Evolutionary conservation across 2,888 invertebrate genomes (phyloP).

Genomic region (Monopis laevigella): DNA sequence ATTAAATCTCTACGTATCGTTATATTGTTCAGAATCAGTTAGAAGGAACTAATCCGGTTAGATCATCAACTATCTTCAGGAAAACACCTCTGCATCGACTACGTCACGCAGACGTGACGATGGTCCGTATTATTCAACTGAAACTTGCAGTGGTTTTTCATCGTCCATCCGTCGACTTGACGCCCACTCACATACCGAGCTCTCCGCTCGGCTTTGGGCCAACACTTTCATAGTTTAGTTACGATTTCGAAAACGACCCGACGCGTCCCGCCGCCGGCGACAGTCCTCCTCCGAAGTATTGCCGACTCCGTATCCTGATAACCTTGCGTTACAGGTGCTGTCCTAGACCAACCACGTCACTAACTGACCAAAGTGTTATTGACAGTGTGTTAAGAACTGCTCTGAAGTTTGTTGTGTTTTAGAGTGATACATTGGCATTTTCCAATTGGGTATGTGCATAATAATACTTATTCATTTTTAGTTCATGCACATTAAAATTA

Average conservation of each 20-base stretch:
- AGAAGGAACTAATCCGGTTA: constrained; percentile 22
- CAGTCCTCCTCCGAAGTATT: constrained; percentile 46
- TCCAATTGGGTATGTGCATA: too few species aligned
- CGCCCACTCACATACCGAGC: constrained; percentile 55
- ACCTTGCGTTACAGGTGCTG: constrained; percentile 1
- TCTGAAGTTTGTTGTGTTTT: too few species aligned
- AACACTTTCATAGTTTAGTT: constrained; percentile 65
- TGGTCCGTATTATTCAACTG: constrained; percentile 46
- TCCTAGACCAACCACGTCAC: constrained; percentile 32
- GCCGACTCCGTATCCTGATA: constrained; percentile 28
- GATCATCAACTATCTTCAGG: constrained; percentile 55
- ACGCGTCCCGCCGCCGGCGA: constrained; percentile 66
- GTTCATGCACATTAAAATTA: too few species aligned
- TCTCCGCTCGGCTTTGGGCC: constrained; percentile 52
- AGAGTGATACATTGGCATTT: too few species aligned
- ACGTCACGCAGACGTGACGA: constrained; percentile 49
- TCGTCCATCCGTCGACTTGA: constrained; percentile 1
- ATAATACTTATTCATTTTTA: too few species aligned
- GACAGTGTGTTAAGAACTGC: too few species aligned
- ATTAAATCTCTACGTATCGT: background rate
- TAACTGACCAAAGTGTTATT: too few species aligned
- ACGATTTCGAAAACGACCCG: constrained; percentile 69
- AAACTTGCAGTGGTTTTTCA: constrained; percentile 33
- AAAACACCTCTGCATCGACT: constrained; percentile 61
- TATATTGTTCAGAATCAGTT: constrained; percentile 5